phyloP scores from a whole-genome alignment of 1,140 invertebrate species.

The Brachionus plicatilis region DNA sequence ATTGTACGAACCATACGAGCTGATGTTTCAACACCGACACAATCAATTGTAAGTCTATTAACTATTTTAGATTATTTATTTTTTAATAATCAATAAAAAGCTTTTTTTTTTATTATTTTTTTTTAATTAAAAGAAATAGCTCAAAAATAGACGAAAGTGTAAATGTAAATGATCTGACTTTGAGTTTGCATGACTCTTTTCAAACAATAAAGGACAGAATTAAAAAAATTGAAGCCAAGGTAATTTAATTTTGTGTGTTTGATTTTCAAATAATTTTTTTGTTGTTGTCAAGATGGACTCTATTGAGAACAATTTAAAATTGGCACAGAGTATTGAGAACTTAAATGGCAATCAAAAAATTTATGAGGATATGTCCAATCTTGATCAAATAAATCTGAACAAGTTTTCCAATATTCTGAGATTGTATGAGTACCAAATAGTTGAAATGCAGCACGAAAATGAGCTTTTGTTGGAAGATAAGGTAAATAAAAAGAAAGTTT shows the following conservation, averaged over 20 bases:
- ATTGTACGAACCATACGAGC: slow-evolving; percentile 22
- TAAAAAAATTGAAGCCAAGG: slow-evolving; percentile 20
- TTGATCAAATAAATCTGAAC: background rate
- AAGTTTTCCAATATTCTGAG: slow-evolving; percentile 20
- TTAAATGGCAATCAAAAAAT: background rate
- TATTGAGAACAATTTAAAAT: slow-evolving; percentile 1
- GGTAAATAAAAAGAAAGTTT: background rate
- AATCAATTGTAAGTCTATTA: slow-evolving; percentile 1
- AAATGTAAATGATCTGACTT: background rate
- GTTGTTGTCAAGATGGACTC: slow-evolving; percentile 16
- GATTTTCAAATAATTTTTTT: background rate
- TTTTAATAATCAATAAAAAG: background rate
- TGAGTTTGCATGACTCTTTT: slow-evolving; percentile 18
- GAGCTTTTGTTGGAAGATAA: slow-evolving; percentile 37
- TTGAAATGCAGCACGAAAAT: slow-evolving; percentile 39
- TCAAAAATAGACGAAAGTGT: background rate
- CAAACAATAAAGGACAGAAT: slow-evolving; percentile 15
- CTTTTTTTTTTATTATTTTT: background rate
- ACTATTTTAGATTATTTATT: too few relatives aligned
- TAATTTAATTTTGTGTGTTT: background rate
- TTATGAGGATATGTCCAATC: background rate
- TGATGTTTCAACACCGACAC: slow-evolving; percentile 14
- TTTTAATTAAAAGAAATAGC: background rate
- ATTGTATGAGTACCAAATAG: slow-evolving; percentile 37
- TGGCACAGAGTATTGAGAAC: slow-evolving; percentile 13